Evolutionary conservation across 2,113 vertebrate genomes (phyloP).

Genomic region (Hippocampus guttulatus): DNA sequence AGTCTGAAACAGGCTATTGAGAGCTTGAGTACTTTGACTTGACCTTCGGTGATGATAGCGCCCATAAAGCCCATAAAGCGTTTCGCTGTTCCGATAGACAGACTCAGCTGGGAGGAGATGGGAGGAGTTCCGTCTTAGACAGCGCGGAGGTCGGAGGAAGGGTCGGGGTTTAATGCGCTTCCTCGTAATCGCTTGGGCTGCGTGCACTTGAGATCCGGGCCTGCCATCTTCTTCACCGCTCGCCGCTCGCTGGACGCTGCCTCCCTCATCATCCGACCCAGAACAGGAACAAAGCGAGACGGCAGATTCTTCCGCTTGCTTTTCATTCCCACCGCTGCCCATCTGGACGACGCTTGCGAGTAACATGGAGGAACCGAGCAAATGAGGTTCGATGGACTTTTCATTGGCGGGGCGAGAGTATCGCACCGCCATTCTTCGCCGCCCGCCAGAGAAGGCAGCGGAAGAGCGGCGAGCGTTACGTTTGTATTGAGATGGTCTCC

Average conservation of each 20-base stretch:
- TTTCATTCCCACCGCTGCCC: constrained; percentile 21
- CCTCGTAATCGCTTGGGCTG: background rate
- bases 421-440: constrained; percentile 70
- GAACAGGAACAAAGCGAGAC: constrained; percentile 38
- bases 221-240: background rate
- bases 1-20: constrained; percentile 13
- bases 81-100: constrained; percentile 2
- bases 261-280: constrained; percentile 37
- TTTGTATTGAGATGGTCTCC: constrained; percentile 3
- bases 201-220: background rate
- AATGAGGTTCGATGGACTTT: constrained; percentile 60
- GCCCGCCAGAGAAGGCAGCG: constrained; percentile 67
- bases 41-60: constrained; percentile 62
- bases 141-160: constrained; percentile 68
- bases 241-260: constrained; percentile 3
- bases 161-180: constrained; percentile 35
- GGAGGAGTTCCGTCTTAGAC: constrained; percentile 74
- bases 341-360: constrained; percentile 74
- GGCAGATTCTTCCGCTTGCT: constrained; percentile 10
- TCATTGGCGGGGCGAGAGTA: constrained; percentile 23
- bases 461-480: constrained; percentile 46
- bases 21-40: constrained; percentile 50
- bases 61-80: constrained; percentile 67
- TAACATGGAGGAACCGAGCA: constrained; percentile 72
- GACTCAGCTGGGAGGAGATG: constrained; percentile 67